These are phyloP conservation scores for Trypoxylus dichotomus DNA, from an alignment of 1,140 invertebrate genomes.

Conservation along the genomic window DNA sequence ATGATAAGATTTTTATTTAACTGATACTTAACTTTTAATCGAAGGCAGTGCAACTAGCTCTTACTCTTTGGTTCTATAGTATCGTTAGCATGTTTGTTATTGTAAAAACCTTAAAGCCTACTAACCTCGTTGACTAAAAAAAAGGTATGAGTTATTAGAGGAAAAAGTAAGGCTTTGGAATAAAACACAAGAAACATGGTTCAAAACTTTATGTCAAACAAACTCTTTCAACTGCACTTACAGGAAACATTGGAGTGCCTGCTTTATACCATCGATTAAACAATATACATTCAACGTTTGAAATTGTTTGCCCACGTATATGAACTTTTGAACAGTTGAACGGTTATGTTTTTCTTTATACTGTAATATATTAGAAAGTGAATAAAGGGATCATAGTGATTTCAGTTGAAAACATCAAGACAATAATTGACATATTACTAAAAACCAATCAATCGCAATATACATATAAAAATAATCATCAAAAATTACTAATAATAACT, in stretches of 20 bases:
- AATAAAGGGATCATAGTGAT: conserved; percentile 39
- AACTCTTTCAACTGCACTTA: conserved; percentile 46
- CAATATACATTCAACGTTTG: conserved; percentile 26
- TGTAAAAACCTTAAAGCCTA: too few species aligned
- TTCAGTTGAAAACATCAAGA: conserved; percentile 45
- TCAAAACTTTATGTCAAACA: conserved; percentile 37
- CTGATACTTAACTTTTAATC: too few species aligned
- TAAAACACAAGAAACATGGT: conserved; percentile 30
- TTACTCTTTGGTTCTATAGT: too few species aligned
- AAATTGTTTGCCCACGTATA: conserved; percentile 31
- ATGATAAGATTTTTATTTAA: too few species aligned
- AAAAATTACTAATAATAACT: not conserved
- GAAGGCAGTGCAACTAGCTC: too few species aligned
- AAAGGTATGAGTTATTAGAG: not conserved
- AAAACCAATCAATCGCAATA: not conserved
- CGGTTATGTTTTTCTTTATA: conserved; percentile 41
- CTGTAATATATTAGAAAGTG: conserved; percentile 33
- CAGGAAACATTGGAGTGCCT: conserved; percentile 31
- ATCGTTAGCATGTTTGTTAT: too few species aligned
- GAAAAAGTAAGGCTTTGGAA: not conserved
- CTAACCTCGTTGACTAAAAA: too few species aligned
- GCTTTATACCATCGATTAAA: conserved; percentile 27
- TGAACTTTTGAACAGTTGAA: conserved; percentile 41
- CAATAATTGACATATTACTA: conserved; percentile 36
- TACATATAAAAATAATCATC: not conserved